Base-by-base conservation (phyloP, 2,888 invertebrate species). In the Troides aeacus region DNA sequence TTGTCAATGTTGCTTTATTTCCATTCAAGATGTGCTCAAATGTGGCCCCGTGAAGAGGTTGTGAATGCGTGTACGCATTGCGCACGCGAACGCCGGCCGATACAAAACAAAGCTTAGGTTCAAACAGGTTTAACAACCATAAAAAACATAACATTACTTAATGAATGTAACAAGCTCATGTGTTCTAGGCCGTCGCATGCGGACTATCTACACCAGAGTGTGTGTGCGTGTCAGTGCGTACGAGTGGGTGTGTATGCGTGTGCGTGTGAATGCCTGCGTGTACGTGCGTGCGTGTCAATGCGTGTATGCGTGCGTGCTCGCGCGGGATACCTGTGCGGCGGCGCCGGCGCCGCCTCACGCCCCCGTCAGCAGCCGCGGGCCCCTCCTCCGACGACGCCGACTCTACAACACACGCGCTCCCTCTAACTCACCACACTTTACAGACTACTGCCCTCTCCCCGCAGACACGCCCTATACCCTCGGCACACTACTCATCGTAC, bases 361-460 rank as follows among this genome's bases (percentile, higher is more conserved):
- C 77, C 64, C 74, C 77, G 68, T 73, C 79, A 66, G 72, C 76
- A 65, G 74, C 77, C 73, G 72, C 81, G 81, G 81, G 79, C 17
- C 75, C 81, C 80, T 87, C 89, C 76, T 80, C 82, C 74, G 85
- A 85, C 88, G 92, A 87, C 76, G 83, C 86, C 74, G 93, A 89
- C 84, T 90, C 90, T 93, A 86, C 87, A 91, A 88, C 94, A 94
- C 88, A 94, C 92, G 61, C 24, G 70, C 72, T 58, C 66, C 68
- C 64, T 10, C 67, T 73, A 62, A 59, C 68, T 57, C 65, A 39
- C 8, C 64, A 5, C 62, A 59, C 15, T 53, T n/a, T 53, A 10
- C 39, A 39, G 39, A 10, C 39, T 39, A 53, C 53, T 53, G 6
- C 53, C 53, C 53, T 1, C 53, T 24, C 66, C 21, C 53, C 68